Base-by-base conservation (phyloP, 2,888 invertebrate species). In the Cosmorhoe ocellata region DNA sequence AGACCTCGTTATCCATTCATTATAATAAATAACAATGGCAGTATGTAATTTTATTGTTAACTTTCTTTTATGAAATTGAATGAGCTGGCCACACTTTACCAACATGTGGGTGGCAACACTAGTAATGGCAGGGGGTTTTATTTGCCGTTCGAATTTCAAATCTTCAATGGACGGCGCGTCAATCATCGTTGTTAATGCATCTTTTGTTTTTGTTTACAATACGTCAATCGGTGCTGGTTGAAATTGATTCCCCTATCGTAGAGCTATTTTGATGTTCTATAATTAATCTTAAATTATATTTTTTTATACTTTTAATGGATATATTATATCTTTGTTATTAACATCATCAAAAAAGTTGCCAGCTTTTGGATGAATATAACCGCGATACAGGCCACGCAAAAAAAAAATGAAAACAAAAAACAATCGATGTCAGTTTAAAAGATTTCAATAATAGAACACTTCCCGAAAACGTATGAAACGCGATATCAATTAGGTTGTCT, bases 401-500 rank as follows among this genome's bases (percentile, higher is more conserved):
- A 18, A 18, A 18, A 18, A 18, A 18, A 18, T 24, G 24, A 6
- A 7, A 7, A 24, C 7, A 24, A 24, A 6, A 24, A 7, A 24
- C 1, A 1, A 34, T 34, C n/a, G 34, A 9, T 14, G 9, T 33
- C 8, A 36, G n/a, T 22, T 31, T 32, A 49, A 41, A 44, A 49
- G 18, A 44, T 40, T 53, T 74, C 70, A 46, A 67, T 76, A 79
- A 80, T 81, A 80, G 76, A 81, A 68, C 77, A 75, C 81, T 84
- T 78, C 74, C 72, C 63, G 67, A 71, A 72, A 61, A 63, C 56
- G 66, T 63, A 61, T 59, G 81, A 63, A 85, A 87, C 74, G 64
- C 70, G 83, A 88, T 85, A 86, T 83, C 83, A 85, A 85, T 87
- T 84, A 86, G 80, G 72, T 76, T 68, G 73, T 69, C 79, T 79